Percentiles rank a stretch among this genome's conserved stretches.
Evolutionary conservation across 1,140 invertebrate genomes (phyloP).

Genomic region (Drosophila ironensis): DNA sequence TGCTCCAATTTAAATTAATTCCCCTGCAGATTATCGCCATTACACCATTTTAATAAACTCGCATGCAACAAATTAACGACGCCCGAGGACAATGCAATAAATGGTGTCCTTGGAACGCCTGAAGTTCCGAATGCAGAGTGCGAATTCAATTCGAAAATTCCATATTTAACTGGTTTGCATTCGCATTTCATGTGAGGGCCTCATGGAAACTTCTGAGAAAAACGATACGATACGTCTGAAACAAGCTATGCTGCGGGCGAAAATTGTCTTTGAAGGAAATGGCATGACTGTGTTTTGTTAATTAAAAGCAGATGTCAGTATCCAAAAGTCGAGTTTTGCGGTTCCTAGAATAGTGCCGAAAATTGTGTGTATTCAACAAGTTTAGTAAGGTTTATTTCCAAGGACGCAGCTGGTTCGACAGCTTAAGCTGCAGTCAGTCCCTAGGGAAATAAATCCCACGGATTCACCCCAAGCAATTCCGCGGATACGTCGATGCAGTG

Average conservation of each 20-base stretch:
- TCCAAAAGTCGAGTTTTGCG: no score
- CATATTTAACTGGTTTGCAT: not conserved
- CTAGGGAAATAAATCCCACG: slow-evolving; percentile 24
- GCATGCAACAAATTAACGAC: slow-evolving; percentile 45
- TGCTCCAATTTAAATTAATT: slow-evolving; percentile 42
- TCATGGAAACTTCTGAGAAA: not conserved
- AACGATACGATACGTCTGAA: no score
- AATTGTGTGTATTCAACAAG: no score
- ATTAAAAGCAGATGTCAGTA: not conserved
- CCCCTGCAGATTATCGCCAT: slow-evolving; percentile 36
- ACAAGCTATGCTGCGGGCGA: no score
- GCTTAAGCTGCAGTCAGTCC: no score
- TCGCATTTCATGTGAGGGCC: no score
- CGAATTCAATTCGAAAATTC: slow-evolving; percentile 7
- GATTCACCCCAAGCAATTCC: slow-evolving; percentile 18
- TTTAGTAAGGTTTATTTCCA: no score
- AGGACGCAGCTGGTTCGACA: no score
- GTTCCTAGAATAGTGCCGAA: no score
- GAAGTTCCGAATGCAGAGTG: not conserved
- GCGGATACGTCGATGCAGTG: slow-evolving; percentile 27
- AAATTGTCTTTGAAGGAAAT: no score
- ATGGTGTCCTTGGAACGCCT: slow-evolving; percentile 23
- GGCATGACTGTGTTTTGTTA: not conserved
- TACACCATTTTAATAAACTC: slow-evolving; percentile 29
- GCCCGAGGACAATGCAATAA: slow-evolving; percentile 45